These are phyloP conservation scores for Poeciliopsis prolifica DNA, from an alignment of 2,113 vertebrate species.

Conservation along the genomic window DNA sequence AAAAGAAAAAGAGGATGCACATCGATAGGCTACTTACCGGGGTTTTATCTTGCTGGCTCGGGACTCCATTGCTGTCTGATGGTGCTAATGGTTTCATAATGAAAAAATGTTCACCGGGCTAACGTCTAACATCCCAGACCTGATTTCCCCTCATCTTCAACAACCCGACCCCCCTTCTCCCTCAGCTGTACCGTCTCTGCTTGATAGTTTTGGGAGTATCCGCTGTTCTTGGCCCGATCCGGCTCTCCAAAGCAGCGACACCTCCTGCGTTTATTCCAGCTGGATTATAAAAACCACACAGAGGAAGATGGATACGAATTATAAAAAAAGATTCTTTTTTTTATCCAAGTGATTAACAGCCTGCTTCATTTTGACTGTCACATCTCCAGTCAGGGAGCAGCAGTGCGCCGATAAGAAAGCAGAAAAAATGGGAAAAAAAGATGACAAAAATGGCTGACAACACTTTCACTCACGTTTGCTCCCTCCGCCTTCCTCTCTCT, in stretches of 20 bases:
- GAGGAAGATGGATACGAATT: not conserved
- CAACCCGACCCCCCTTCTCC: constrained; percentile 47
- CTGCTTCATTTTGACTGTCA: constrained; percentile 42
- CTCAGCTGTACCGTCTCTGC: constrained; percentile 58
- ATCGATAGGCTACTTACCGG: constrained; percentile 90
- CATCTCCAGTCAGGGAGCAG: constrained; percentile 46
- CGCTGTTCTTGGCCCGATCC: constrained; percentile 69
- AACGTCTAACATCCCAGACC: constrained; percentile 90
- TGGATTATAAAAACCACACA: constrained; percentile 59
- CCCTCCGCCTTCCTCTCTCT: constrained; percentile 49
- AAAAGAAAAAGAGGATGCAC: constrained; percentile 34
- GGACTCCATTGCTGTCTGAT: constrained; percentile 96
- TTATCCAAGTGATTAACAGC: constrained; percentile 29
- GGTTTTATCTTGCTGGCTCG: constrained; percentile 94
- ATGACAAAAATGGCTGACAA: constrained; percentile 93
- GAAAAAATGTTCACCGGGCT: constrained; percentile 85
- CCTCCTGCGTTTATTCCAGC: constrained; percentile 77
- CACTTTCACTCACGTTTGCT: constrained; percentile 86
- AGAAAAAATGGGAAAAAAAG: constrained; percentile 22
- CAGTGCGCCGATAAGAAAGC: constrained; percentile 51
- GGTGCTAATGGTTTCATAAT: constrained; percentile 98
- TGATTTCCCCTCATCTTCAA: constrained; percentile 43
- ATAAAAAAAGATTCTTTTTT: constrained; percentile 13
- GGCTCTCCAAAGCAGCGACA: constrained; percentile 38
- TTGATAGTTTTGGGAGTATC: constrained; percentile 69